phyloP scores from a whole-genome alignment of 2,797 vertebrate genomes.

The Mus spretus region DNA sequence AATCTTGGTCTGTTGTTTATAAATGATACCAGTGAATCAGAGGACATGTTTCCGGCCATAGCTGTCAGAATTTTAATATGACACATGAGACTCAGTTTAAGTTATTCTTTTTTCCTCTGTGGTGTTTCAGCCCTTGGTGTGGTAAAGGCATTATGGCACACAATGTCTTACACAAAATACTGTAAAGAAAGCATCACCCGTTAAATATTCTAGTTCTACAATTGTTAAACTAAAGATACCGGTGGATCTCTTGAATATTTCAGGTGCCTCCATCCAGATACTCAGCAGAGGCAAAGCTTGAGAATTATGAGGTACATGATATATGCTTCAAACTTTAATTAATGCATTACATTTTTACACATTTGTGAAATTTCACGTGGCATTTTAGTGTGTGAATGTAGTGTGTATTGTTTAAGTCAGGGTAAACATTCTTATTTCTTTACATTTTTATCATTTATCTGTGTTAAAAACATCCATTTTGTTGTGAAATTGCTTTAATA shows the following conservation, averaged over 20 bases:
- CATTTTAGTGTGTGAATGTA: background rate
- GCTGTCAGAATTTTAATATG: background rate
- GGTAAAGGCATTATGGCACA: background rate
- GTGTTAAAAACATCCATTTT: background rate
- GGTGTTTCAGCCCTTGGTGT: background rate
- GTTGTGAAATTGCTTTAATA: constrained; percentile 38
- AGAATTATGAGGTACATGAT: background rate
- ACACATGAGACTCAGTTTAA: constrained; percentile 33
- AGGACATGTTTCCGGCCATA: constrained; percentile 19
- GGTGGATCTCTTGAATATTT: constrained; percentile 13
- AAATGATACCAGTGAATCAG: constrained; percentile 11
- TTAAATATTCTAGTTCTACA: constrained; percentile 11
- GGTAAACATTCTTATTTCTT: background rate
- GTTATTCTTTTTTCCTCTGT: background rate
- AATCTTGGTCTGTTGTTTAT: constrained; percentile 31
- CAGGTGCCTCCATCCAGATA: background rate
- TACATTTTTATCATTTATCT: background rate
- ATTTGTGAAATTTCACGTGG: background rate
- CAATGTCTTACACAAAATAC: background rate
- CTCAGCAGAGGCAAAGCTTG: background rate
- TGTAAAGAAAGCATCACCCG: background rate
- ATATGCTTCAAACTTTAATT: background rate
- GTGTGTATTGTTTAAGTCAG: background rate
- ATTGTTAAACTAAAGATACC: background rate
- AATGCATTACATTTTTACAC: background rate